Evolutionary conservation across 2,113 vertebrate species (phyloP), one percentile per base, ranked within the genome.

Genomic region (Lepus americanus): DNA sequence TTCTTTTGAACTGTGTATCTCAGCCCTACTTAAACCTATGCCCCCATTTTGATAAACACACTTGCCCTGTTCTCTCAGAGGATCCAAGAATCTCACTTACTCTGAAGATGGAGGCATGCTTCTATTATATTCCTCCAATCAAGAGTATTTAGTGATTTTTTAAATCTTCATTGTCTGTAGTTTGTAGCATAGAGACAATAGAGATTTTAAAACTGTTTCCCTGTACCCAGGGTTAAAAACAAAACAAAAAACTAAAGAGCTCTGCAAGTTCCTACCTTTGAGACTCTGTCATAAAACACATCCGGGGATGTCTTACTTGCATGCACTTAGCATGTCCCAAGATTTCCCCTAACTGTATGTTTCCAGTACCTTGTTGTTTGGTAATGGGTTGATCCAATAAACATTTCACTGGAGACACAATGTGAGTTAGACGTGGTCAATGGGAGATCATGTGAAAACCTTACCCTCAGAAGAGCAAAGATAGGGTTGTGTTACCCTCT

Each of bases 171-270:
- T 36, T 63, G 29, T 86, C n/a, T 81, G 13, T 59, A 66, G 31
- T 92, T 92, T 89, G 27, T 86, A 67, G 67, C 53, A 53, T n/a
- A 77, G 93, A 79, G 72, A 87, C 49, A 63, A 53, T 9, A 84
- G 11, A 4, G 33, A 89, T 69, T 63, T 79, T 19, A 63, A 83
- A 83, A 74, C 12, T 76, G 7, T 72, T 61, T 85, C 9, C 25
- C 10, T 36, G 36, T 22, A 22, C 20, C 17, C 39, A 16, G 53
- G 27, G 13, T 0, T 9, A 51, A 61, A 29, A 20, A 67, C 55
- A 59, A 59, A 59, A 19, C 55, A 59, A 59, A 59, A 44, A 59
- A 19, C 55, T 19, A 59, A 29, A 31, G 31, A 19, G 39, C 1
- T 1, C 49, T 93, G 14, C 0, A n/a, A 5, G 9, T 36, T 86